Base-by-base conservation (phyloP, 2,888 invertebrate species). In the Mythimna albipuncta region DNA sequence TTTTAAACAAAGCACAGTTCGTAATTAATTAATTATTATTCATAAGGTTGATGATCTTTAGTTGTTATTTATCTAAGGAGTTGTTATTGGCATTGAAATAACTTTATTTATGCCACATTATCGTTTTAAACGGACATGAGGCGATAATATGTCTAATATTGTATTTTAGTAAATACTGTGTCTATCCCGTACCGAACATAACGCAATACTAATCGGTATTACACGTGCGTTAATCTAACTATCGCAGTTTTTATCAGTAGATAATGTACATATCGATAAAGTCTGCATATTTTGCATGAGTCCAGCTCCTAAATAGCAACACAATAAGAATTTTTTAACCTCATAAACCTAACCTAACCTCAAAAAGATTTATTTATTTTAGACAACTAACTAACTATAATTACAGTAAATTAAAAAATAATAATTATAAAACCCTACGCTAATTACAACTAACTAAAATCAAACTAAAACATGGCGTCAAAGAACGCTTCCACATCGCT, bases 51-150 rank as follows among this genome's bases (percentile, higher is more conserved):
- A 74, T 61, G 77, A 77, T 81, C 79, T 82, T 67, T 75, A 47
- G 41, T 67, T 57, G 63, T 72, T 77, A 65, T 79, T 74, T 63
- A 58, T 77, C 50, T 77, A 69, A 64, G 54, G 63, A 69, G 26
- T 69, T 66, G 65, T 71, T 74, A 79, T 79, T 83, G 77, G 76
- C 84, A 79, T 83, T 85, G 85, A 79, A 83, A 82, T 67, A 69
- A 70, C 69, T 72, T 82, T 74, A 81, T 78, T 78, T 82, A 69
- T 78, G 59, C 44, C 66, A 75, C 35, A 64, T 76, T 82, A 78
- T 83, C 79, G 55, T 52, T n/a, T 50, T 64, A 79, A 58, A 66
- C 82, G 77, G 79, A 75, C 61, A 72, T 59, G 64, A 59, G 47
- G 2, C 58, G 61, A 75, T 67, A 62, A 57, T 38, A 19, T 38